Conservation (phyloP, 2,797 vertebrate genomes). For the Harpagifer antarcticus region DNA sequence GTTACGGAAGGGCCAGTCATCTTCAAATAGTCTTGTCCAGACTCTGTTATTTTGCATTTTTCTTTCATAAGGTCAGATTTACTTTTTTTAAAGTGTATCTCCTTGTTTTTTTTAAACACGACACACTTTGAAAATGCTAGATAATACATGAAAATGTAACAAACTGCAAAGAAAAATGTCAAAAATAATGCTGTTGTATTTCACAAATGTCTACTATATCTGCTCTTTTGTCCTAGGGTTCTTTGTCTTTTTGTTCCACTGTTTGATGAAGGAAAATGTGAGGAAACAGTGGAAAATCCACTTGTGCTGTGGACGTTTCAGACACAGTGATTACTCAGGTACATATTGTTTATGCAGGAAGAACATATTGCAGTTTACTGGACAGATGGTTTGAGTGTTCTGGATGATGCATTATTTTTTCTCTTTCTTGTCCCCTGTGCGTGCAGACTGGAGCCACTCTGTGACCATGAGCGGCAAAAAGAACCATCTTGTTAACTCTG, state of each 20-base stretch:
- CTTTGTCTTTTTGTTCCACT: conserved; percentile 93
- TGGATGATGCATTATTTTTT: conserved; percentile 2
- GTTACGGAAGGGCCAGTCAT: not conserved
- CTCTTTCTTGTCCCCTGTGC: conserved; percentile 17
- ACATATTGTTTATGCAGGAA: conserved; percentile 20
- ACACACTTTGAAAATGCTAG: not conserved
- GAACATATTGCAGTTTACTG: not conserved
- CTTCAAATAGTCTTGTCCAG: not conserved
- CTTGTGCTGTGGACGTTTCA: conserved; percentile 85
- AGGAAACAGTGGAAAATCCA: conserved; percentile 87
- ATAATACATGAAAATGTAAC: not conserved
- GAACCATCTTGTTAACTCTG: conserved; percentile 64
- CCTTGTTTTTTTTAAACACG: no score
- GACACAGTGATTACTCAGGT: conserved; percentile 84
- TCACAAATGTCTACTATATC: not conserved
- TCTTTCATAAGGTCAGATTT: no score
- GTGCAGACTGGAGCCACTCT: conserved; percentile 86
- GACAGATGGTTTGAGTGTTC: not conserved
- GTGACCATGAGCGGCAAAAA: conserved; percentile 62
- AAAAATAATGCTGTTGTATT: not conserved
- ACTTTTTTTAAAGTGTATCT: no score
- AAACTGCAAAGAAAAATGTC: not conserved
- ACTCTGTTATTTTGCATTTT: not conserved
- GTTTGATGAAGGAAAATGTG: conserved; percentile 92
- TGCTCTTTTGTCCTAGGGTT: conserved; percentile 81